Base-by-base conservation (phyloP, 1,140 invertebrate species). In the Leptopilina boulardi region DNA sequence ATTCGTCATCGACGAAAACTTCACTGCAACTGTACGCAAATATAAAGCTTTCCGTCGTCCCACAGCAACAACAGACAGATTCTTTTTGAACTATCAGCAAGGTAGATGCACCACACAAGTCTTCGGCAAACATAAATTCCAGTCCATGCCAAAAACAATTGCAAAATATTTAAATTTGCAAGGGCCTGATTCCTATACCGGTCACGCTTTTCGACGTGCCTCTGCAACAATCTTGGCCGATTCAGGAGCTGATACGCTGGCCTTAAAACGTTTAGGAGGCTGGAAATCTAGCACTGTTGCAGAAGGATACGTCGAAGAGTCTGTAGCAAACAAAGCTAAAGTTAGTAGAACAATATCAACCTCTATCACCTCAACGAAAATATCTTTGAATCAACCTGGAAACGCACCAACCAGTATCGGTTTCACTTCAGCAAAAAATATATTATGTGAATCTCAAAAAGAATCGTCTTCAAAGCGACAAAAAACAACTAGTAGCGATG, bases 151-250 rank as follows among this genome's bases (percentile, higher is more conserved):
- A 4, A 73, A 73, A 13, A 9, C 8, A 3, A 21, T 47, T 2
- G 41, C 41, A 44, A 23, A 47, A 23, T 51, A 73, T 73, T 47
- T 73, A 8, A 47, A 73, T 18, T 44, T 73, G 18, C 3, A 42
- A 21, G 56, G 70, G 9, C 23, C 76, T 21, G 38, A 73, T 1
- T 10, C 8, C 18, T 77, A 70, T 21, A 77, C 76, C 1, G 21
- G 76, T 1, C 76, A 77, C 23, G 30, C n/a, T 11, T 77, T 44
- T 15, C 71, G 56, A 0, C 51, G 76, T 38, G 70, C 71, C 11
- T 66, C 76, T 70, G 76, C 56, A 15, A 77, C 76, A 21, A 11
- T 77, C 15, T 30, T 73, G 6, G 71, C 21, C 15, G 71, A 73
- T 51, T 59, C 34, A n/a, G 41, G 76, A 18, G 71, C 38, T 8